These are phyloP conservation scores for Zoanthus sociatus DNA, from an alignment of 92 coral and sea anemone species.

Conservation along the genomic window DNA sequence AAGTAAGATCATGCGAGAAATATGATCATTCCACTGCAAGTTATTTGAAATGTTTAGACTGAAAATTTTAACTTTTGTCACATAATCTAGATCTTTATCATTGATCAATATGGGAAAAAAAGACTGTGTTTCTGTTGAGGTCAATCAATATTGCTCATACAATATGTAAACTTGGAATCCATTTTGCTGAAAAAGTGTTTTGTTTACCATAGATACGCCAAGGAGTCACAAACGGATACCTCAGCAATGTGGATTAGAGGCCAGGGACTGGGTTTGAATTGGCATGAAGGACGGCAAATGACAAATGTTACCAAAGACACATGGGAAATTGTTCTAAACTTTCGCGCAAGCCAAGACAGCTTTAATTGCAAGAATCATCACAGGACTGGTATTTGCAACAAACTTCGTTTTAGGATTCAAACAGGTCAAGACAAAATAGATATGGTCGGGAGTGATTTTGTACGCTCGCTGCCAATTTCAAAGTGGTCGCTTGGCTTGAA, in stretches of 20 bases:
- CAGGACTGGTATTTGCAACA: conserved; percentile 27
- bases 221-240: neutral
- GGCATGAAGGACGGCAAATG: conserved; percentile 54
- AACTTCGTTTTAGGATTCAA: conserved; percentile 20
- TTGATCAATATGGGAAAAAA: too few relatives aligned
- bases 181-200: neutral
- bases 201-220: conserved; percentile 5
- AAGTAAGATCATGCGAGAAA: too few relatives aligned
- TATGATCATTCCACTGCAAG: too few relatives aligned
- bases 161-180: neutral
- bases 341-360: conserved; percentile 17
- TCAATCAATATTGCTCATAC: too few relatives aligned
- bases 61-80: too few relatives aligned
- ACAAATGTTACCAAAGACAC: conserved; percentile 43
- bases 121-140: too few relatives aligned
- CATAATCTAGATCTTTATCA: too few relatives aligned
- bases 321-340: conserved; percentile 52
- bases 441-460: conserved; percentile 62
- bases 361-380: neutral
- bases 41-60: too few relatives aligned
- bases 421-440: conserved; percentile 40
- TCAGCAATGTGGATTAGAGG: conserved; percentile 61
- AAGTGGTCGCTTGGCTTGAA: conserved; percentile 26
- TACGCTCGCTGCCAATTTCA: conserved; percentile 46
- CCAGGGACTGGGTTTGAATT: conserved; percentile 52